Conservation (phyloP, 2,888 invertebrate genomes). For the Dolomedes plantarius region DNA sequence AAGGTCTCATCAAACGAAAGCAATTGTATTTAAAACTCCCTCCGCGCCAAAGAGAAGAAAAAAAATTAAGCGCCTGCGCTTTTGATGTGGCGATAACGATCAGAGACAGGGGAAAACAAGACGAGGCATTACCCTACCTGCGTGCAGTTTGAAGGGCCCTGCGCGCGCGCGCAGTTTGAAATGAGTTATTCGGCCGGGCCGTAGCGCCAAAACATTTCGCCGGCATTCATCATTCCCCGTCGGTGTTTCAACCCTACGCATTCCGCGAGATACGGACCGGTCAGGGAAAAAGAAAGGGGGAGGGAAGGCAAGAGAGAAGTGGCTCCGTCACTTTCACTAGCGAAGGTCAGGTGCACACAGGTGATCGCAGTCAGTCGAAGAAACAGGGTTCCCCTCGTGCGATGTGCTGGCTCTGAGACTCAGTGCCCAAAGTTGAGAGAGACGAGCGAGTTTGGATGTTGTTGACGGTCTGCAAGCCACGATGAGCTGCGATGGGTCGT, state of each 20-base stretch:
- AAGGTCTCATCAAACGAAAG: too few species aligned
- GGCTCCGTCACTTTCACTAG: conserved; percentile 63
- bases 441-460: not conserved
- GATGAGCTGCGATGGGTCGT: conserved; percentile 68
- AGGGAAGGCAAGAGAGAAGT: not conserved
- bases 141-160: too few species aligned
- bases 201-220: not conserved
- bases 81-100: too few species aligned
- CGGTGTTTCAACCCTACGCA: conserved; percentile 15
- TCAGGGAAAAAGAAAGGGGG: conserved; percentile 4
- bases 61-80: too few species aligned
- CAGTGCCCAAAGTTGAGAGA: not conserved
- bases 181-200: not conserved
- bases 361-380: conserved; percentile 1
- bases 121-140: too few species aligned
- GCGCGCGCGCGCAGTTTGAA: not conserved
- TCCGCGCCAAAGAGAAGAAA: too few species aligned
- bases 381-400: not conserved
- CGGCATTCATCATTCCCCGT: not conserved
- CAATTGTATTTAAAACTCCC: too few species aligned
- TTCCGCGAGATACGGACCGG: conserved; percentile 11
- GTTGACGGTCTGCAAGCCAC: not conserved
- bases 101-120: too few species aligned
- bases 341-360: conserved; percentile 58
- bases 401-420: not conserved